Evolutionary conservation across 2,888 invertebrate genomes (phyloP), one percentile per base, ranked within the genome.

Genomic region (Tricholauxania praeusta): DNA sequence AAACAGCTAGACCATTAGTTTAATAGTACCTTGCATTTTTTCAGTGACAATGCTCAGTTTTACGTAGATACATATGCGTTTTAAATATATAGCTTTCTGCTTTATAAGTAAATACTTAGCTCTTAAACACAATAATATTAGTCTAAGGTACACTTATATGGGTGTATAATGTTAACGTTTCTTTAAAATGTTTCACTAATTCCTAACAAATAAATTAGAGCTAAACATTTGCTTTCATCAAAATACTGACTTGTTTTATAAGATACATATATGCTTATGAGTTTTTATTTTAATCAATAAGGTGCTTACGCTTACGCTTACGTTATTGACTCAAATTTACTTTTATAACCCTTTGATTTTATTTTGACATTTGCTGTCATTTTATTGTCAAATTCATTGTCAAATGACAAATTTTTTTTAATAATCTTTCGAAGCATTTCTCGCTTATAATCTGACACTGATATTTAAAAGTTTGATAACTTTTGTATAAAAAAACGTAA

Each of bases 241-340:
- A 72, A 72, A 72, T 72, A 72, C 72, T 72, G 66, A 19, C 22
- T 32, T 57, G 70, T 70, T 62, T 15, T 5, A 68, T 48, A n/a
- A 63, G 12, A 10, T 28, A 63, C 17, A n/a, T 48, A 63, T 39
- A 57, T 17, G n/a, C 10, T 52, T 51, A 65, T n/a, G 10, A 39
- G 39, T 66, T 66, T 10, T 39, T 67, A n/a, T 55, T 47, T 55
- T 28, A 53, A 39, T 55, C 1, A 17, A 47, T 32, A 63, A 39
- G 17, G 49, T 17, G 10, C 14, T 49, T 51, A 64, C 17, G 3
- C 14, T 49, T 51, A 64, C 17, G 3, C 12, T 60, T n/a, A 10
- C 22, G 28, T 39, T 60, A 32, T 22, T 32, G 12, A 60, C 39
- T 39, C 39, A 39, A 39, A 39, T 39, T 39, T 39, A 39, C 10